Percentiles rank a stretch among this genome's conserved stretches.
Evolutionary conservation across 2,113 vertebrate species (phyloP).

Genomic region (Lophura nycthemera): DNA sequence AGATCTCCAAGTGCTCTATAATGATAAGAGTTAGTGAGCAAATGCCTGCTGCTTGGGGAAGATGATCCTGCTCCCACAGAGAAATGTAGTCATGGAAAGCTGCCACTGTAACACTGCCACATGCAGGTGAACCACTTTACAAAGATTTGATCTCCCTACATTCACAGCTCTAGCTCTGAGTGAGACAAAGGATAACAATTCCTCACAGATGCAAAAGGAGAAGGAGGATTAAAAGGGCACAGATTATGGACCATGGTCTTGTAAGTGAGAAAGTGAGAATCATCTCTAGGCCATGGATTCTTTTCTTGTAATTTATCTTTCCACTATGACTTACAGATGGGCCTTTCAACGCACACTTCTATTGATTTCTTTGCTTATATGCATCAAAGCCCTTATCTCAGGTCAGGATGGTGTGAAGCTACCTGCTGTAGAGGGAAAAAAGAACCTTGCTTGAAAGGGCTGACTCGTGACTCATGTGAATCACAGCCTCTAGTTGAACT

Average conservation of each 20-base stretch:
- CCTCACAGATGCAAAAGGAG: not conserved
- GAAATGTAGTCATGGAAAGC: not conserved
- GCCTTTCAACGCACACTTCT: not conserved
- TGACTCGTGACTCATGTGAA: not conserved
- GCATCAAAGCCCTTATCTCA: not conserved
- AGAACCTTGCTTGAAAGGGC: not conserved
- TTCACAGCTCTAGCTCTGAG: not conserved
- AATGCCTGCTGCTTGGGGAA: not conserved
- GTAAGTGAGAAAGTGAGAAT: not conserved
- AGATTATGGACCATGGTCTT: conserved; percentile 27
- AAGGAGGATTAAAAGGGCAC: not conserved
- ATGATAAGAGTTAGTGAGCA: not conserved
- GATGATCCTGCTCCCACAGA: not conserved
- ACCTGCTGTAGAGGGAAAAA: not conserved
- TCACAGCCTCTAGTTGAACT: not conserved
- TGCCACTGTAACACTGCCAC: not conserved
- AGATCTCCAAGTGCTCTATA: not conserved
- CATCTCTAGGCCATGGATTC: not conserved
- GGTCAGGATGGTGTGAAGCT: not conserved
- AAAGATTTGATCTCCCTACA: not conserved
- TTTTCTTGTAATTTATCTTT: not conserved
- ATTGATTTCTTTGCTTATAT: not conserved
- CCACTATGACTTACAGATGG: not conserved
- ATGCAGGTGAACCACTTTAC: not conserved
- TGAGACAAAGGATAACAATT: not conserved